Conservation (phyloP, 2,113 vertebrate species). For the Phalacrocorax pelagicus region DNA sequence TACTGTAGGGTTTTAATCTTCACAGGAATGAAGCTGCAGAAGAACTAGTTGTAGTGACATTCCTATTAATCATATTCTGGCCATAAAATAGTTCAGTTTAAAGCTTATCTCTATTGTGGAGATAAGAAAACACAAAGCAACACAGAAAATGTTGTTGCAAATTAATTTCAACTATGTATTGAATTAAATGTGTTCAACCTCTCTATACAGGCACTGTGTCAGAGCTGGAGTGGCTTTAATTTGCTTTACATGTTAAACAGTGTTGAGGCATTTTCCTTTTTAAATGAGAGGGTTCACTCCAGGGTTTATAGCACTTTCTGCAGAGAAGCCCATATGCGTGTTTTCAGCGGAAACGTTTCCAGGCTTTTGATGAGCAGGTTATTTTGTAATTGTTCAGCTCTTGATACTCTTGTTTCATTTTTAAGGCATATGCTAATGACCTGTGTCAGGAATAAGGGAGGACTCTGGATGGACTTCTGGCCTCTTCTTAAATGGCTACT, state of each 20-base stretch:
- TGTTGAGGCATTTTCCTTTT: background rate
- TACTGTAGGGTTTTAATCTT: background rate
- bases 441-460: background rate
- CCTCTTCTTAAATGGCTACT: background rate
- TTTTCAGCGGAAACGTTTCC: background rate
- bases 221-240: constrained; percentile 24
- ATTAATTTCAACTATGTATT: background rate
- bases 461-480: background rate
- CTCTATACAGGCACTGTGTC: background rate
- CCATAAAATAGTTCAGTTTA: background rate
- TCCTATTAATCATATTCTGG: background rate
- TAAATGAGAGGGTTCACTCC: background rate
- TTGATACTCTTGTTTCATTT: background rate
- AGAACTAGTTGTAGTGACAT: background rate
- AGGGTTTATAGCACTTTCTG: constrained; percentile 9
- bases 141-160: background rate
- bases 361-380: background rate
- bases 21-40: background rate
- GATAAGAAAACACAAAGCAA: background rate
- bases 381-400: background rate
- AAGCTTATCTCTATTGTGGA: background rate
- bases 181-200: background rate
- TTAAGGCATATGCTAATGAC: background rate
- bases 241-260: constrained; percentile 3
- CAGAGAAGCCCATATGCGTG: background rate